phyloP scores from a whole-genome alignment of 2,113 vertebrate species.

The Atrichornis clamosus region DNA sequence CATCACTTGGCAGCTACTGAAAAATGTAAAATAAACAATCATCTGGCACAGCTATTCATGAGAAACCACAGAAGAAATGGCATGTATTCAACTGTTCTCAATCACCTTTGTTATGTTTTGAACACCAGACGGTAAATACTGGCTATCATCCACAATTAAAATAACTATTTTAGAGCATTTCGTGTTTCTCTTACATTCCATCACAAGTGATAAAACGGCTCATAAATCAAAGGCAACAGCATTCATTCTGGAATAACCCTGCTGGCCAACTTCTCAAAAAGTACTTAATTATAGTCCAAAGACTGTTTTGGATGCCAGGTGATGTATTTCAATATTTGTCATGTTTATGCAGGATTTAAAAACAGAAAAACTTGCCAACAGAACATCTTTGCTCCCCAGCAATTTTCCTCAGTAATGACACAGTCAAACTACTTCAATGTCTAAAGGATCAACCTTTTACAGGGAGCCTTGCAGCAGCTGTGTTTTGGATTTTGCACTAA shows the following conservation, averaged over 20 bases:
- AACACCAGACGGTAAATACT: background rate
- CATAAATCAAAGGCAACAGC: background rate
- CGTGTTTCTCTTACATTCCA: background rate
- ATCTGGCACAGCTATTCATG: background rate
- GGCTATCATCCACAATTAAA: background rate
- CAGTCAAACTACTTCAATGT: background rate
- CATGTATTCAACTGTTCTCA: background rate
- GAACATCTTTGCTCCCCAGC: background rate
- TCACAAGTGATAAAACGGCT: background rate
- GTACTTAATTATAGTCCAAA: background rate
- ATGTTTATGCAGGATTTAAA: constrained; percentile 2
- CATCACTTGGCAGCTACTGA: background rate
- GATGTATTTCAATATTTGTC: background rate
- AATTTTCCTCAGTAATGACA: background rate
- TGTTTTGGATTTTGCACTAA: background rate
- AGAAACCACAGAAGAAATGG: background rate
- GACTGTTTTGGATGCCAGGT: background rate
- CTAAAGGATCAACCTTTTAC: background rate
- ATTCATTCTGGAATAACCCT: background rate
- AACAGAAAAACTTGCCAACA: background rate
- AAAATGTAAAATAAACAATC: background rate
- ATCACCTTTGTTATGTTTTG: background rate
- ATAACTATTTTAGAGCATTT: background rate
- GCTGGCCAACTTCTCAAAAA: background rate
- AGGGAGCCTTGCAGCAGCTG: background rate